Base-by-base conservation (phyloP, 2,888 invertebrate genomes). In the Eristalis arbustorum region DNA sequence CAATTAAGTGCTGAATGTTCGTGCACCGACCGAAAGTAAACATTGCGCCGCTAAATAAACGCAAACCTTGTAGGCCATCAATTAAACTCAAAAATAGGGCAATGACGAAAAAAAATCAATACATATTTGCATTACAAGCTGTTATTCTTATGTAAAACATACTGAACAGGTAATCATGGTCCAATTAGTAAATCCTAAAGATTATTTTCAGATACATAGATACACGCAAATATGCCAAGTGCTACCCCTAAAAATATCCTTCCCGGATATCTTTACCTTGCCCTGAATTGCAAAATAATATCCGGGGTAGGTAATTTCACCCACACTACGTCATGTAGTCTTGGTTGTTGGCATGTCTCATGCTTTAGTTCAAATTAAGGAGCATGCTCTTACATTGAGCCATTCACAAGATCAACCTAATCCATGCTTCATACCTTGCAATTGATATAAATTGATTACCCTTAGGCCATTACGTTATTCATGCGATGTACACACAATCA, bases 111-210 rank as follows among this genome's bases (percentile, higher is more conserved):
- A 78, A 74, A 73, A 85, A 87, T 87, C 87, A 75, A 87, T 87
- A 75, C 31, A 14, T 63, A 59, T 71, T 78, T 75, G 78, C 78
- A 87, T 78, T 73, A 73, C 11, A 80, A 84, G 66, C 49, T 67
- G 56, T 74, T 69, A 63, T 42, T 62, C 61, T 62, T 25, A 22
- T 57, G 56, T 68, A 40, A 64, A 71, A 68, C 84, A 72, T 40
- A 80, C 75, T 73, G 63, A 81, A 78, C 66, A 78, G 71, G 74
- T 85, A 85, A 82, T 85, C 76, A 82, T 71, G 34, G 74, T 66
- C 82, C 77, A 87, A 87, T 87, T 82, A 87, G 78, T 66, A 82
- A 71, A 82, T 78, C 74, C 77, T 59, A 69, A 82, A 62, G 28
- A 82, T 85, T 82, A 72, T 40, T 84, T 72, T 67, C 56, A 18